Conservation (phyloP, 2,888 invertebrate genomes). For the Lithodes maja region DNA sequence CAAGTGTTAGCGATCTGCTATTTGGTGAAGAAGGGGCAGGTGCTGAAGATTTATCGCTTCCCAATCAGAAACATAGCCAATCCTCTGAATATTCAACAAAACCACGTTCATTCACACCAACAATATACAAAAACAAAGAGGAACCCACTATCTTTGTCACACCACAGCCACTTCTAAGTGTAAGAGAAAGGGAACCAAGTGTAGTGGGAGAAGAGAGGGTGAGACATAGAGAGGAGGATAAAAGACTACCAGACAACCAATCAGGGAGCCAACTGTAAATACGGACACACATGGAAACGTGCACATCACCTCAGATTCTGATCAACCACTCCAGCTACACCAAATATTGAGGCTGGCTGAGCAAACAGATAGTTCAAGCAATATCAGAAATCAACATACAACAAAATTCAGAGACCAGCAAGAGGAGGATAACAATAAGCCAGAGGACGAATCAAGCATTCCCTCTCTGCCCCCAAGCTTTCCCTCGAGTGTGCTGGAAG, state of each 20-base stretch:
- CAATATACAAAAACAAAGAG: background rate
- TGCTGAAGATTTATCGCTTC: background rate
- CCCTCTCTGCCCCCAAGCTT: background rate
- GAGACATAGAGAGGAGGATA: too few species aligned
- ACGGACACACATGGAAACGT: conserved; percentile 15
- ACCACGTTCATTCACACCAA: background rate
- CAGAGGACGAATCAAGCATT: background rate
- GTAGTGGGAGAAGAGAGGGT: background rate
- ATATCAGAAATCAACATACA: background rate
- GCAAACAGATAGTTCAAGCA: background rate
- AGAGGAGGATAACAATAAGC: background rate
- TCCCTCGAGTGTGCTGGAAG: background rate
- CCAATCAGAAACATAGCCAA: background rate
- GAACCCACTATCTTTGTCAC: background rate
- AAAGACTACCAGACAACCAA: too few species aligned
- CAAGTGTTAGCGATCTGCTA: conserved; percentile 39
- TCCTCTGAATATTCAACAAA: background rate
- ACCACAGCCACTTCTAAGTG: background rate
- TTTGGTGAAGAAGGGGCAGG: conserved; percentile 1
- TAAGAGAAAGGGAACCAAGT: background rate
- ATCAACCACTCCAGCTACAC: conserved; percentile 29
- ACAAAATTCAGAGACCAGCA: background rate
- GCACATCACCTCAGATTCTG: conserved; percentile 33
- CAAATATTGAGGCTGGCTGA: conserved; percentile 43
- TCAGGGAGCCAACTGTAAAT: too few species aligned